Conservation (phyloP, 2,797 vertebrate genomes). For the Nothura maculosa region DNA sequence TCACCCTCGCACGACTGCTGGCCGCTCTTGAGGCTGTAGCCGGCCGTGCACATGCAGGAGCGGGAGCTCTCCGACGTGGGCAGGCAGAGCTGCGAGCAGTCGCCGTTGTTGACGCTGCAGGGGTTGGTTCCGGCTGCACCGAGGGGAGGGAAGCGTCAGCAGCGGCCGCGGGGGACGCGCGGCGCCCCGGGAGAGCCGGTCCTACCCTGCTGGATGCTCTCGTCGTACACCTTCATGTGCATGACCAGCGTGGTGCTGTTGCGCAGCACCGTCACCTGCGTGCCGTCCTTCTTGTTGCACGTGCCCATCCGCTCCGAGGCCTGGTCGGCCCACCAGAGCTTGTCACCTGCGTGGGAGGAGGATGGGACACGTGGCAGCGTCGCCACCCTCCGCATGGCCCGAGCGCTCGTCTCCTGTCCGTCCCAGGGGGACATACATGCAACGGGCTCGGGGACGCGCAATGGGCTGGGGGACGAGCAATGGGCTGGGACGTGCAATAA, state of each 20-base stretch:
- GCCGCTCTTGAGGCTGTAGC: conserved; percentile 94
- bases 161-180: accelerated
- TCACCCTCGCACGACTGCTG: conserved; percentile 96
- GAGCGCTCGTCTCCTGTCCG: accelerated
- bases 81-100: conserved; percentile 97
- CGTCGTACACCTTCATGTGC: conserved; percentile 97
- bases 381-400: accelerated
- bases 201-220: conserved; percentile 90
- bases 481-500: too few relatives aligned
- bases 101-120: conserved; percentile 94
- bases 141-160: background rate
- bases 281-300: conserved; percentile 91
- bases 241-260: conserved; percentile 95
- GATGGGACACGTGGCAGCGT: background rate
- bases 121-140: conserved; percentile 84
- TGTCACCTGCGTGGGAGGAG: conserved; percentile 83
- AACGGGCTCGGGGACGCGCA: too few relatives aligned
- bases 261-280: conserved; percentile 85
- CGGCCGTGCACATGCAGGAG: conserved; percentile 96
- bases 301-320: conserved; percentile 94
- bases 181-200: accelerated
- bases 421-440: background rate
- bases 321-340: conserved; percentile 98
- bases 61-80: conserved; percentile 90
- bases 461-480: too few relatives aligned